Evolutionary conservation across 2,888 invertebrate species (phyloP).

Genomic region (Punctoribates punctum): DNA sequence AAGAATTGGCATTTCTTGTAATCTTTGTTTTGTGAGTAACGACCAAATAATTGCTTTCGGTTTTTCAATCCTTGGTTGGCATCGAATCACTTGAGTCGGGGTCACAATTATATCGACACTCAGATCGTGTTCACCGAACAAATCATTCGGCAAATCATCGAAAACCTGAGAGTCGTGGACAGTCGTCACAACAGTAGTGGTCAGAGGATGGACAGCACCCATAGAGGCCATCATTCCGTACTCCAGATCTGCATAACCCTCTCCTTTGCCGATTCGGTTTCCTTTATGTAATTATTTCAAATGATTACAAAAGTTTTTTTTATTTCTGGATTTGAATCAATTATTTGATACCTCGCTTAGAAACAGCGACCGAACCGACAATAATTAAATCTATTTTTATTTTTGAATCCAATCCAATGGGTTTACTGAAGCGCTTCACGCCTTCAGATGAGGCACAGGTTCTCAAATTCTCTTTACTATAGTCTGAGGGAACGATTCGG

Average conservation of each 20-base stretch:
- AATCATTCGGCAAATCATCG: neutral
- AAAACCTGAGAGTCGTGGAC: slow-evolving; percentile 9
- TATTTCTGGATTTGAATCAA: neutral
- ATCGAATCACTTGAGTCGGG: slow-evolving; percentile 1
- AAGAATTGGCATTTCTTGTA: neutral
- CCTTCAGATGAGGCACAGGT: slow-evolving; percentile 19
- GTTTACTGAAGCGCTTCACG: neutral
- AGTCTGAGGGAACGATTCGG: neutral
- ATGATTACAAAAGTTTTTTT: neutral
- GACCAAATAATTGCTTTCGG: slow-evolving; percentile 12
- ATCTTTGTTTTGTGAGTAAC: neutral
- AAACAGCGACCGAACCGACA: slow-evolving; percentile 5
- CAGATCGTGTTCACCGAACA: slow-evolving; percentile 7
- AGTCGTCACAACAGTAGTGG: neutral
- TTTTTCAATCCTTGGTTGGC: neutral
- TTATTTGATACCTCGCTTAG: neutral
- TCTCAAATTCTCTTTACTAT: neutral
- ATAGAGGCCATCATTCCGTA: slow-evolving; percentile 1
- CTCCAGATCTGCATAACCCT: slow-evolving; percentile 10
- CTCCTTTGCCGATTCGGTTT: neutral
- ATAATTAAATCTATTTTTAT: slow-evolving; percentile 4
- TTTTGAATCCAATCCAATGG: slow-evolving; percentile 8
- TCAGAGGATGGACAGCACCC: neutral
- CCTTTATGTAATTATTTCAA: neutral
- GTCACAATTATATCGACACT: neutral